Conservation (phyloP, 2,888 invertebrate species). For the Lysandra coridon region DNA sequence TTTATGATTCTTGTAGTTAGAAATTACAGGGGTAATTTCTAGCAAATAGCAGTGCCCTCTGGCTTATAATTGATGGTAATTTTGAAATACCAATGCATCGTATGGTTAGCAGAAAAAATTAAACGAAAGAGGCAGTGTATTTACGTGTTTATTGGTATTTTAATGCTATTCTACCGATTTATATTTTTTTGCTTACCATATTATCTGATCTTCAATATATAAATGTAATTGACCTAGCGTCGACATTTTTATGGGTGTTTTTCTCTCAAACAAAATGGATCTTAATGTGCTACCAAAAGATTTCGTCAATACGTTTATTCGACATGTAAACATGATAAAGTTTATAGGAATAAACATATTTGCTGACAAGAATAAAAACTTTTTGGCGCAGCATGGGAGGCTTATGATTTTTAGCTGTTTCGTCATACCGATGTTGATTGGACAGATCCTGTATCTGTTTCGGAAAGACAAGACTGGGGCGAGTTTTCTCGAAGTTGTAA, state of each 20-base stretch:
- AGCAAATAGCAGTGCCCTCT: not conserved
- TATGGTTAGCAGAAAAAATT: not conserved
- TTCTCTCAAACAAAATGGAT: constrained; percentile 35
- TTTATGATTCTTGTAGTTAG: not conserved
- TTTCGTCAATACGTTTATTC: constrained; percentile 40
- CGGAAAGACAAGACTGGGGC: constrained; percentile 40
- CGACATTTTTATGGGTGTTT: not conserved
- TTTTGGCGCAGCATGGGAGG: constrained; percentile 35
- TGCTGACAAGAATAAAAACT: constrained; percentile 34
- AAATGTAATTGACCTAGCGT: too few species aligned
- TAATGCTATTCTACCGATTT: not conserved
- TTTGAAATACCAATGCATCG: not conserved
- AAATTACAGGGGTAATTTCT: not conserved
- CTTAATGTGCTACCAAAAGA: constrained; percentile 36
- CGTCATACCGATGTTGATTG: constrained; percentile 36
- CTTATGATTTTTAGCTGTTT: constrained; percentile 32
- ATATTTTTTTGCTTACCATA: not conserved
- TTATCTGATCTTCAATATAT: not conserved
- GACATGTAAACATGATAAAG: constrained; percentile 39
- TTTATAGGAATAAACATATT: constrained; percentile 44
- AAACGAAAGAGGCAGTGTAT: not conserved
- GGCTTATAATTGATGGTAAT: constrained; percentile 10
- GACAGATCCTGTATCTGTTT: constrained; percentile 40
- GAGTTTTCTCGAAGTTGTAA: constrained; percentile 42
- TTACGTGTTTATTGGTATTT: too few species aligned